Evolutionary conservation across 2,113 vertebrate genomes (phyloP), one percentile per base, ranked within the genome.

Genomic region (Formicarius rufipectus): DNA sequence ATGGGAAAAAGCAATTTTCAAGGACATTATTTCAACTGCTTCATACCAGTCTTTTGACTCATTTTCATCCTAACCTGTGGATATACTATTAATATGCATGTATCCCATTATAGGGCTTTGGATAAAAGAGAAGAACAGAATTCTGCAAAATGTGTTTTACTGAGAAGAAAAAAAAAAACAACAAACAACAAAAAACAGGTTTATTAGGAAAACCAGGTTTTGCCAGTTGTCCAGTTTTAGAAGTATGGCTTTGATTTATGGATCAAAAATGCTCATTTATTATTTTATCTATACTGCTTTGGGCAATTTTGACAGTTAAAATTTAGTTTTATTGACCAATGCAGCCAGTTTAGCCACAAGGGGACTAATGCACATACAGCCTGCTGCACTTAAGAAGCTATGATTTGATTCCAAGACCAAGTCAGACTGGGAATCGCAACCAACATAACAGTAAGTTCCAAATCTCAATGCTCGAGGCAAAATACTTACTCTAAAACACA

Each of bases 271-370:
- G 91, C 75, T 98, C 98, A 96, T 98, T 98, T 98, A 97, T 98
- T 98, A 98, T 97, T 98, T 98, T 98, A 98, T 98, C 97, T 97
- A 96, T 97, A 97, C 84, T 81, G 97, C 97, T 98, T 97, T 92
- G 86, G 98, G 98, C 97, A 95, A 98, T 97, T 98, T 97, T 98
- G 98, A 98, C 98, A 98, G 98, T 97, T 98, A 98, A 97, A 98
- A 98, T 98, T 97, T 98, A 98, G 97, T 97, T 98, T 98, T 98
- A 98, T 98, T 98, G 98, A 98, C 97, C 98, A 98, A 83, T 93
- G 95, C 97, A 96, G 97, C 93, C 96, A 97, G 92, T 96, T 95
- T 97, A 96, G 95, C 96, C 97, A 98, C 94, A 49, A 98, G 97
- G 97, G 98, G 95, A 96, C 98, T 90, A 94, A 97, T 84, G 94